Evolutionary conservation across 2,888 invertebrate genomes (phyloP).

Genomic region (Smittia sp.): DNA sequence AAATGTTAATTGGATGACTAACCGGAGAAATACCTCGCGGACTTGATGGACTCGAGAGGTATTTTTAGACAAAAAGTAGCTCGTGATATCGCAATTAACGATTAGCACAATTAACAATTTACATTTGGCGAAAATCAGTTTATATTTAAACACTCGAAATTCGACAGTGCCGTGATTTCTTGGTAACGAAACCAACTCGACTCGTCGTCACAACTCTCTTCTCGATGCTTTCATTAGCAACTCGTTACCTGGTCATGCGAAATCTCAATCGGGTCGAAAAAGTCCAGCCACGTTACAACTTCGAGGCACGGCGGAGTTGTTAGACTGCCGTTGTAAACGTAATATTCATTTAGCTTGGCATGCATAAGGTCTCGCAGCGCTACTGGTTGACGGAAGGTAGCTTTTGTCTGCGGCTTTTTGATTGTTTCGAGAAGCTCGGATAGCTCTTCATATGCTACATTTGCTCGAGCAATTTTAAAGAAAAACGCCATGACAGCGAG

Average conservation of each 20-base stretch:
- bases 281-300: constrained; percentile 84
- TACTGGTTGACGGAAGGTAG: constrained; percentile 56
- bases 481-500: constrained; percentile 76
- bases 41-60: background rate
- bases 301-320: constrained; percentile 85
- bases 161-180: too few relatives aligned
- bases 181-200: too few relatives aligned
- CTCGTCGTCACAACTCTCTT: too few relatives aligned
- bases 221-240: background rate
- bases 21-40: background rate
- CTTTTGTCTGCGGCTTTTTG: constrained; percentile 56
- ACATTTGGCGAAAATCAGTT: too few relatives aligned
- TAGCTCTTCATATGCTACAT: constrained; percentile 60
- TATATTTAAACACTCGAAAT: too few relatives aligned
- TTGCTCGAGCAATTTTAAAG: constrained; percentile 55
- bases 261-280: constrained; percentile 66
- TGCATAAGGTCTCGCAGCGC: constrained; percentile 59
- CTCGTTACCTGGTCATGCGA: constrained; percentile 67
- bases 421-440: constrained; percentile 59
- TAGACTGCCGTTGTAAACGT: constrained; percentile 73
- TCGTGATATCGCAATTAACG: background rate
- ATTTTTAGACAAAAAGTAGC: constrained; percentile 1
- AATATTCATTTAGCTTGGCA: constrained; percentile 63
- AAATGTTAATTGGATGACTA: background rate
- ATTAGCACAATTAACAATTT: too few relatives aligned